Base-by-base conservation (phyloP, 2,888 invertebrate species). In the Rhagium mordax region DNA sequence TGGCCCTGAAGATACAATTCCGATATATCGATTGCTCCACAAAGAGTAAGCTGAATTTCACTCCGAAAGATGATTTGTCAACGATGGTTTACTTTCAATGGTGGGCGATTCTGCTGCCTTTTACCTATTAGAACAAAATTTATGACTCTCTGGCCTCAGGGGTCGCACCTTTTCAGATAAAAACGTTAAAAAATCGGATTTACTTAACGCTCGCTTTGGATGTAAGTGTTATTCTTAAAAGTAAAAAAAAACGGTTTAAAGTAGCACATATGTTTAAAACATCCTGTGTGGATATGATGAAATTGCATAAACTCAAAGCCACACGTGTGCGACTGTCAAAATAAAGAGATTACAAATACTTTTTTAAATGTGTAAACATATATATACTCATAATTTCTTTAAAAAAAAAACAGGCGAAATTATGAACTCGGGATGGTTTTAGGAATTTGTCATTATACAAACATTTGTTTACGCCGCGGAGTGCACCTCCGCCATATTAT, bases 1-100 rank as follows among this genome's bases (percentile, higher is more conserved):
- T 41, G 2, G 10, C 41, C 41, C 41, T n/a, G 41, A 41, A 13
- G 41, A 41, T 41, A 41, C 41, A 41, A 51, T 51, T 51, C 20
- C 7, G 51, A 51, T 51, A 51, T 51, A 51, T 51, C 51, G 51
- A 51, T 20, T 20, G 18, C 20, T 16, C 41, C 13, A 41, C 41
- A 41, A 41, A 51, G 51, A 51, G 51, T 3, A 20, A 51, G 51
- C 51, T 3, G 18, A 51, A 16, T 51, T 51, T 20, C 51, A 16
- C 51, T 18, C n/a, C 51, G 18, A 41, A 41, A 41, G 66, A 41
- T 41, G n/a, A 71, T 60, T 51, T 29, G 71, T 51, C 62, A 71
- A 65, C 48, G 72, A 59, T 47, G 61, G 47, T 61, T 65, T 57
- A 33, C 29, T 33, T 27, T 62, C 27, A 62, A 61, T n/a, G 5